Evolutionary conservation across 2,888 invertebrate species (phyloP).

Genomic region (Plemyria rubiginata): DNA sequence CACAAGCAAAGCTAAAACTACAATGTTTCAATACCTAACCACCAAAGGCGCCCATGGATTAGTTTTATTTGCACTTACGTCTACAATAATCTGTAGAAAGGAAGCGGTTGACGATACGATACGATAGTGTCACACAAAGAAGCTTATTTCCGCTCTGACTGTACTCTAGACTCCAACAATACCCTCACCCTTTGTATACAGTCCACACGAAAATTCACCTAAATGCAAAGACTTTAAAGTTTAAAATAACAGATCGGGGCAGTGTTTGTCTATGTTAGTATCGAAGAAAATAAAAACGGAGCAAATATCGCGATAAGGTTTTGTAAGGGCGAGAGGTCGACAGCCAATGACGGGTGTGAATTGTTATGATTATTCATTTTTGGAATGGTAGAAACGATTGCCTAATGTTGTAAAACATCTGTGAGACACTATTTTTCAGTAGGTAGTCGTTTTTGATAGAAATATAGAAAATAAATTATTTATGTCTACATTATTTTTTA

Average conservation of each 20-base stretch:
- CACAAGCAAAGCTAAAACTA: conserved; percentile 8
- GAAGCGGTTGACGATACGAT: conserved; percentile 81
- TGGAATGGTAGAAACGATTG: conserved; percentile 37
- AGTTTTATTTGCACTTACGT: conserved; percentile 76
- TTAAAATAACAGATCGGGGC: conserved; percentile 15
- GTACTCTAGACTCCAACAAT: conserved; percentile 65
- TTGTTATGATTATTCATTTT: conserved; percentile 44
- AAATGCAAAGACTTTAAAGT: conserved; percentile 34
- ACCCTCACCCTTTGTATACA: conserved; percentile 49
- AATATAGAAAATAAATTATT: too few relatives aligned
- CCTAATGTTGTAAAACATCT: conserved; percentile 51
- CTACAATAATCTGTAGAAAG: conserved; percentile 80
- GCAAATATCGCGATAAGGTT: conserved; percentile 81
- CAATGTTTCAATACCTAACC: conserved; percentile 19
- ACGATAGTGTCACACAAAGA: conserved; percentile 80
- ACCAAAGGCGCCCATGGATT: conserved; percentile 53
- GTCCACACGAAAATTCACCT: conserved; percentile 46
- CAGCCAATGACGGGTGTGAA: conserved; percentile 67
- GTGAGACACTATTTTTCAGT: conserved; percentile 38
- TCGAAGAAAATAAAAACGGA: conserved; percentile 82
- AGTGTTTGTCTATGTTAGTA: conserved; percentile 68
- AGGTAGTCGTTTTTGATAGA: not conserved
- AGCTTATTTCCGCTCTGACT: conserved; percentile 81
- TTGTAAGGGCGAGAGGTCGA: conserved; percentile 82
- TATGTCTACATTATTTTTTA: too few relatives aligned